Base-by-base conservation (phyloP, 2,797 vertebrate species). In the Anisognathus igniventris region DNA sequence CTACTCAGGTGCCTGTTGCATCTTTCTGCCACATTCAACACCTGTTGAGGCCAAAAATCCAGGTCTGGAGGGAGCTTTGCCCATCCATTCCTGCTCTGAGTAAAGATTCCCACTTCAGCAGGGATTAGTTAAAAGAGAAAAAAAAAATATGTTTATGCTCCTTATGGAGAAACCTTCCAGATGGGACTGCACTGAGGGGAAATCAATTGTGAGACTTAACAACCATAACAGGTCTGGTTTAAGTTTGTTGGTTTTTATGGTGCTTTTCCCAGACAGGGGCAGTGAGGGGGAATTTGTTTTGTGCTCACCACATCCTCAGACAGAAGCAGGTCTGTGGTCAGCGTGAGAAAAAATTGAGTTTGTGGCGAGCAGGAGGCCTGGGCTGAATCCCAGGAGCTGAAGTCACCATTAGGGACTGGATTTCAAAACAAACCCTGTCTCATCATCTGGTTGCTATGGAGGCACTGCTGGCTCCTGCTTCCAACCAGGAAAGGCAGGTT, bases 161-260 rank as follows among this genome's bases (percentile, higher is more conserved):
- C 82, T 95, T 80, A 45, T 64, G 61, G 47, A 57, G 70, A 95
- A 96, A 71, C 42, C 50, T 90, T 93, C 95, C 95, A 96, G 95
- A 93, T 93, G 94, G 95, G 92, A 14, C 68, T 58, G 50, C 23
- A 3, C 77, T 91, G 65, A 75, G 67, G 40, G 60, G 85, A 92
- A 94, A 96, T 96, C 37, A 90, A 48, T 93, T 79, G 50, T 33
- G 56, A 82, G 85, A 18, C 70, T 88, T 92, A 96, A 96, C 60
- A 88, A 58, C 90, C 44, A 1, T 86, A 88, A 42, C 0, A 9
- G 70, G 15, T n/a, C 86, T 57, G 61, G 47, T 50, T 86, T 71
- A 92, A 96, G 87, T 92, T 84, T 84, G 57, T 47, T 89, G 74
- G 80, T 47, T 92, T 92, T 95, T n/a, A 45, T 0, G 10, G 68